Evolutionary conservation across 2,113 vertebrate genomes (phyloP), one percentile per base, ranked within the genome.

Genomic region (Sylvia atricapilla): DNA sequence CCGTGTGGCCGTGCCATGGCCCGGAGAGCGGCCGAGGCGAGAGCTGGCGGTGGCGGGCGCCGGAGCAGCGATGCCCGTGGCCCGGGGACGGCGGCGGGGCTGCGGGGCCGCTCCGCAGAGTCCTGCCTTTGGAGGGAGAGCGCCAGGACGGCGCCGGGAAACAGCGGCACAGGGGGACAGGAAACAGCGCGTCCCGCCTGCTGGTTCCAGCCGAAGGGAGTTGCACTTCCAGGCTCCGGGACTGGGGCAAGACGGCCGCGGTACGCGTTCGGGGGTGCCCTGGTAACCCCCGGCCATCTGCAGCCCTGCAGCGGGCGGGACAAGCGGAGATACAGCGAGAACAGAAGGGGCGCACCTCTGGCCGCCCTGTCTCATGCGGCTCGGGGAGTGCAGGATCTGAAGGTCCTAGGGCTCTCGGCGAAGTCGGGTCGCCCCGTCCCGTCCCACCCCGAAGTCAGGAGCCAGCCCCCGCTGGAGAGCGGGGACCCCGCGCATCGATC

Each of bases 141-240:
- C 35, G 4, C 23, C 24, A 37, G 33, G 17, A 7, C 23, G 2
- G 35, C 47, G 6, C 6, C 1, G 62, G 15, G 23, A n/a, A 19
- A 3, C 18, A 0, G 27, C 3, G 33, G 33, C 33, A 11, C 7
- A 7, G 15, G 10, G 0, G 50, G 35, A 4, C 2, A 7, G 7
- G 13, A 5, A 22, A 3, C 37, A 37, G 37, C 37, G 37, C 37
- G 37, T 37, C 37, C 19, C 27, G 9, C 50, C 55, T 4, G 30
- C 9, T 10, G 2, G 14, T 15, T 58, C 31, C 31, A 13, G 30
- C 24, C 13, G 7, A 3, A 6, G 15, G 43, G 22, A 11, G 15
- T 0, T 13, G 33, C 6, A 0, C 30, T 17, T 37, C 56, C 33
- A 27, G 15, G 21, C 31, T 5, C 46, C 7, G 5, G 9, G 9